Percentiles rank a stretch among this genome's conserved stretches.
phyloP scores from a whole-genome alignment of 2,113 vertebrate genomes.

The Suricata suricatta region DNA sequence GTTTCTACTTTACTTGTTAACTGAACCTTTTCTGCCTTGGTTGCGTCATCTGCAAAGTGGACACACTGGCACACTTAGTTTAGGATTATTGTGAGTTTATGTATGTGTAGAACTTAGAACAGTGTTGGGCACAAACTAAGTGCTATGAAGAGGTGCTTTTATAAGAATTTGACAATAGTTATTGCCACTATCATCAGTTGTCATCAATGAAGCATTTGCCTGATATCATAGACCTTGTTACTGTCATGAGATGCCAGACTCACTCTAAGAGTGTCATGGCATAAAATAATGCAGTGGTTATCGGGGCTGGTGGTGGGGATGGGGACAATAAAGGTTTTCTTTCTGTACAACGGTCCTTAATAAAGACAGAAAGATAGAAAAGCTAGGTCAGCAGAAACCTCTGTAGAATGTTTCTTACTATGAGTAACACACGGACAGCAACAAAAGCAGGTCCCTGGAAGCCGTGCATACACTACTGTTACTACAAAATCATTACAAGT shows the following conservation, averaged over 20 bases:
- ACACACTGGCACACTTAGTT: background rate
- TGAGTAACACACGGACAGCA: background rate
- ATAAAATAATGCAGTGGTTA: background rate
- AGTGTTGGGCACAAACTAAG: background rate
- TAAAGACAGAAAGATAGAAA: background rate
- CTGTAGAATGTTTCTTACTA: constrained; percentile 24
- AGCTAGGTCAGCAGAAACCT: background rate
- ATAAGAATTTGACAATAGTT: background rate
- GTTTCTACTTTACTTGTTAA: background rate
- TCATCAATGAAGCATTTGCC: background rate
- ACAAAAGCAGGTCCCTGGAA: background rate
- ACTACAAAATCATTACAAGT: background rate
- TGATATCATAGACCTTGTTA: background rate
- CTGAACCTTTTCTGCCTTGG: background rate
- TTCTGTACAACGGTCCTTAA: background rate
- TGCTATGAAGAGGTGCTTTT: background rate
- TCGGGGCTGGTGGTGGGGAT: too few species aligned
- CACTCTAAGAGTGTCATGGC: background rate
- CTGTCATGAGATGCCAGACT: background rate
- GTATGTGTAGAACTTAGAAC: background rate
- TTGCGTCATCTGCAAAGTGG: background rate
- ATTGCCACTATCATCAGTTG: background rate
- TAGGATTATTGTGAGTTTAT: background rate
- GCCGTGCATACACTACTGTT: background rate
- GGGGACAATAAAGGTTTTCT: background rate